Evolutionary conservation across 92 coral and sea anemone genomes (phyloP), one percentile per base, ranked within the genome.

Genomic region (Epizoanthus ramosus): DNA sequence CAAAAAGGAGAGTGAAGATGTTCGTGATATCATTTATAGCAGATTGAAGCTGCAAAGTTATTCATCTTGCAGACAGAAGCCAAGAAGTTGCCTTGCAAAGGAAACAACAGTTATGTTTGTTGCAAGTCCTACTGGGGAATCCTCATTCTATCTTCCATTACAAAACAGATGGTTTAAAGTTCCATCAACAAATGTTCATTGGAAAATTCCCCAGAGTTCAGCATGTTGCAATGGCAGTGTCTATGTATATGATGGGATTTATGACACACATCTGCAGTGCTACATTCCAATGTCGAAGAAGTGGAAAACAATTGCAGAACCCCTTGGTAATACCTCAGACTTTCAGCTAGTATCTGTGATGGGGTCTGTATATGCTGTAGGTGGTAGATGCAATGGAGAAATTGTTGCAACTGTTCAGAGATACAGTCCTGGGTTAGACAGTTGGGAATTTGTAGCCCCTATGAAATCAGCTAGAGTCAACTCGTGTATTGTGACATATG

Each of bases 31-130:
- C 16, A 39, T 6, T 5, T 41, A 37, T 21, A 28, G 23, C 58
- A 19, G 35, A 9, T 71, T 41, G 58, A 71, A 45, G 28, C 13
- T 33, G 35, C 23, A 16, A 12, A 41, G 21, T 67, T 35, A 18
- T 6, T 65, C 53, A 70, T 12, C 74, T 68, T 70, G 57, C 56
- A 71, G 75, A 71, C 75, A 71, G 50, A 37, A 71, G 23, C 75
- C 75, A 23, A 71, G 75, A 45, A 41, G 18, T n/a, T 71, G 37
- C 22, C 24, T 71, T 41, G 58, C 75, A 8, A n/a, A 10, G 13
- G 58, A 71, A 47, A 50, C 54, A 50, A 50, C 54, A 12, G 54
- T 13, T 3, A 12, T 50, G 54, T 50, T 50, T 50, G 54, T 50
- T 50, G 54, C 54, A 50, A 50, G 3, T 13, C 3, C 16, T 13